Evolutionary conservation across 2,888 invertebrate species (phyloP), one percentile per base, ranked within the genome.

Genomic region (Himalopsyche anomala): DNA sequence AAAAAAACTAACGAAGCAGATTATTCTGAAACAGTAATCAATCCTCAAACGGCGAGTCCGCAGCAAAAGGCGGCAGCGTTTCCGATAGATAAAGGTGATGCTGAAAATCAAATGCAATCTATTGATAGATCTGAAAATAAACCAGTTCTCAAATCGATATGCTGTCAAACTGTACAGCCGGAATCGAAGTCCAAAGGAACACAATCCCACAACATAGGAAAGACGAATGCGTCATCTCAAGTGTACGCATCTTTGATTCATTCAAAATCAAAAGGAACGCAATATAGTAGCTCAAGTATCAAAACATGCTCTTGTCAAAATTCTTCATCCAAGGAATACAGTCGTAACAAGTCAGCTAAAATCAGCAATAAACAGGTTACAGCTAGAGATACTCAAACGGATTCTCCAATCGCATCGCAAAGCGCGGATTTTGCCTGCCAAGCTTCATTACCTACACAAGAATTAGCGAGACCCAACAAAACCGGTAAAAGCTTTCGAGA

Each of bases 251-350:
- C 88, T 12, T 82, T 88, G 19, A 87, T 88, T 80, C 81, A 45
- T 81, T 88, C 87, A 17, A 88, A 85, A 86, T 87, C 86, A 28
- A 88, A 87, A 86, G 88, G 88, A 5, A 81, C 79, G 5, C 88
- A 88, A 62, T 83, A 62, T 38, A 17, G 38, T 4, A 86, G 80
- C 40, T 56, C 28, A 0, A 84, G 81, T 83, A 45, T 80, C 28
- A 85, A 82, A 86, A 85, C 87, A 19, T 54, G 79, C 19, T 80
- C 80, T 79, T 81, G 84, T 84, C 88, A 87, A 81, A 88, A 87
- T 74, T 74, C 74, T 74, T 28, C 74, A 36, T 74, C 36, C 5
- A 74, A 74, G 36, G 74, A 36, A 54, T 82, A 54, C 54, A 19
- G 56, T 15, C 62, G 55, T 38, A 82, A 69, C 38, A 74, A 36